Evolutionary conservation across 1,140 invertebrate genomes (phyloP), one percentile per base, ranked within the genome.

Genomic region (Drosophila sechellia): DNA sequence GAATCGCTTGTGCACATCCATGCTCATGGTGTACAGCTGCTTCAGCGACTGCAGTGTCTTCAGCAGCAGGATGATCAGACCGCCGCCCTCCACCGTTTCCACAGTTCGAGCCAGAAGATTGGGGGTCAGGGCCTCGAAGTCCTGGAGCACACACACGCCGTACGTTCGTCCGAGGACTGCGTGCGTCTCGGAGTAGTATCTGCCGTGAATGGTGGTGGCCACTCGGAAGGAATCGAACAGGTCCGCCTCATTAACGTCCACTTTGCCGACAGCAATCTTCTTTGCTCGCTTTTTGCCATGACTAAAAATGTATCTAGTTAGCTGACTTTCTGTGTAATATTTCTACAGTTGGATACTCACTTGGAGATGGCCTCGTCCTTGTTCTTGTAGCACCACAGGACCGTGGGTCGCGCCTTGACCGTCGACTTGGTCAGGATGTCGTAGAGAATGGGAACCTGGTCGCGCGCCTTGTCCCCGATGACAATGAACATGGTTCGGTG

Each of bases 91-190:
- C 1, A 99, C 97, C 0, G 99, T 99, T 94, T 99, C 99, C 77
- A 99, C 95, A 5, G 99, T 99, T 72, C 99, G 94, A 0, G 99
- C 99, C 86, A 99, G 93, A 45, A 99, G 94, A 93, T 99, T 99
- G 5, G 99, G 99, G n/a, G 99, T 99, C 0, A 99, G 84, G 3
- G 98, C 98, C 94, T 99, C 99, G 94, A 99, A 99, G 93, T 99
- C 99, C 95, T 99, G 98, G 63, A 99, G 93, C 63, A 99, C 95
- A 93, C 98, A 98, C 94, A 99, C 98, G 59, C 98, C 98, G 93
- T 97, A 99, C 1, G 99, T 99, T 74, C 98, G 98, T 56, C 99
- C 99, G 1, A 99, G 94, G 92, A 99, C 99, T 87, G 98, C 98
- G 92, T 99, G 98, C 8, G 98, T 99, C 93, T 99, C 98, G 3